Evolutionary conservation across 2,888 invertebrate genomes (phyloP), one percentile per base, ranked within the genome.

Genomic region (Crioceris asparagi): DNA sequence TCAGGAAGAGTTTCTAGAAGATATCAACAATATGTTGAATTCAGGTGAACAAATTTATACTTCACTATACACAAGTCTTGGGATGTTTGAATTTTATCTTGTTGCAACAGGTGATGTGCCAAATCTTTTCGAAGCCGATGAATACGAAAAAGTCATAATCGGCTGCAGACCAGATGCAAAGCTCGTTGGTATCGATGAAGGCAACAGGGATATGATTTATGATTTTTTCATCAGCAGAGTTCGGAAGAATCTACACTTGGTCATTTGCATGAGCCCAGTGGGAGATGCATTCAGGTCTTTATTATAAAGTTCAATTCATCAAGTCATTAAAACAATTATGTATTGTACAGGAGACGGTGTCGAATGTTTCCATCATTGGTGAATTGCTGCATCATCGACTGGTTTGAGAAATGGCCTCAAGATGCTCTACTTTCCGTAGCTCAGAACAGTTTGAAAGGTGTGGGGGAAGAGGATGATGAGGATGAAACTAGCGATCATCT

Each of bases 351-450:
- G 43, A 77, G 85, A 26, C 74, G 92, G 5, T 85, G 92, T 51
- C 77, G 92, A 29, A 91, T 92, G 85, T 94, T 92, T 60, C 94
- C 93, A 0, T 91, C 92, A 0, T 67, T 94, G 45, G 85, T 91
- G 4, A 93, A 92, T 64, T 92, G 91, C 58, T 92, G 91, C 55
- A 90, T 90, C 0, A 91, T 93, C 40, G 90, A 93, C 60, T 93
- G 93, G 92, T 92, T 90, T 61, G 79, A 80, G 2, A 86, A 85
- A 53, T 92, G 92, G 92, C 91, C 91, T 0, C 72, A 77, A 8
- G 91, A 91, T 55, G 91, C 91, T 10, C 66, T 92, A 35, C 68
- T 83, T 11, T 85, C 87, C 0, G 91, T 87, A 1, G 88, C 92
- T 0, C 60, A 77, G 37, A 83, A 77, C 43, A 74, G 82, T 34